Conservation (phyloP, 2,888 invertebrate genomes). For the Cistogaster globosa region DNA sequence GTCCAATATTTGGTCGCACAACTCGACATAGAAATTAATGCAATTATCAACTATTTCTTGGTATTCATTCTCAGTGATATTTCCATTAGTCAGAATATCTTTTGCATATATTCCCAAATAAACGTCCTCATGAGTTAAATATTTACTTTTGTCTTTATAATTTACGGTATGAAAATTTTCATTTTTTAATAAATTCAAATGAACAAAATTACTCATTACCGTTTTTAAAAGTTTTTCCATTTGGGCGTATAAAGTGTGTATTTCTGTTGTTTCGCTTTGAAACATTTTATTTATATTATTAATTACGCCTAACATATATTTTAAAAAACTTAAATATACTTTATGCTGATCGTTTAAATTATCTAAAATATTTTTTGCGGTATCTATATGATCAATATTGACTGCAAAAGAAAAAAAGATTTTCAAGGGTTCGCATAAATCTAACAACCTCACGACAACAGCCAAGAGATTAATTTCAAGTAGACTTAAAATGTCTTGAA, state of each 20-base stretch:
- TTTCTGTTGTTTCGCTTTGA: conserved; percentile 29
- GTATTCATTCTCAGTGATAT: neutral
- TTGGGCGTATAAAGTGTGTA: conserved; percentile 21
- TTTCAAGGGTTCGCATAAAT: conserved; percentile 11
- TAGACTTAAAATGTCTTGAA: conserved; percentile 75
- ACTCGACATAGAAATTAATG: conserved; percentile 8
- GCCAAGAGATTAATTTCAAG: conserved; percentile 67
- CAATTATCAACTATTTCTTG: conserved; percentile 6
- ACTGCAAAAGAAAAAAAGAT: conserved; percentile 13
- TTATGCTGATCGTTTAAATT: neutral
- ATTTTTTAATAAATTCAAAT: conserved; percentile 7
- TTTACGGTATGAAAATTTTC: no score
- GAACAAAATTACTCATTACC: conserved; percentile 33
- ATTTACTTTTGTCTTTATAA: conserved; percentile 1
- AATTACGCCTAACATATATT: neutral
- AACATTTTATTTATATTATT: neutral
- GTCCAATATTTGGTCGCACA: no score
- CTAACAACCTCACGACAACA: neutral
- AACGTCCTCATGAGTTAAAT: neutral
- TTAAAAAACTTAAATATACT: neutral
- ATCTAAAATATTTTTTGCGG: neutral
- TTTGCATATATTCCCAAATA: conserved; percentile 26
- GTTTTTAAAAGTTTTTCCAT: conserved; percentile 43
- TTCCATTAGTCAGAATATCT: neutral
- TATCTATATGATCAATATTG: conserved; percentile 17